phyloP scores from a whole-genome alignment of 1,140 invertebrate species.

The Cataglyphis hispanica region DNA sequence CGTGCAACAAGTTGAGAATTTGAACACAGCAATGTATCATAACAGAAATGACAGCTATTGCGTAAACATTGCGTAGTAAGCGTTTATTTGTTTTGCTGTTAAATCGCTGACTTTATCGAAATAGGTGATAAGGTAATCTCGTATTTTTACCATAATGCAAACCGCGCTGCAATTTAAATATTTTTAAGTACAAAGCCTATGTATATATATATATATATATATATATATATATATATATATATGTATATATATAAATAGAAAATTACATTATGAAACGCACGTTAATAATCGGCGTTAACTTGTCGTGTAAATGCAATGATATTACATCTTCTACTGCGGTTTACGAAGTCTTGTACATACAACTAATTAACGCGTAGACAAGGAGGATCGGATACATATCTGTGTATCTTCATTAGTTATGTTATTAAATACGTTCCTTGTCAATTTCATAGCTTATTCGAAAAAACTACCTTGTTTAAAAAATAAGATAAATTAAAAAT shows the following conservation, averaged over 20 bases:
- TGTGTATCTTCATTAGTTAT: constrained; percentile 8
- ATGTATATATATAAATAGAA: constrained; percentile 1
- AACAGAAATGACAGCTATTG: not conserved
- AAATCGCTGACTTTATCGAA: not conserved
- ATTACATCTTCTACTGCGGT: not conserved
- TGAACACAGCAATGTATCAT: too few species aligned
- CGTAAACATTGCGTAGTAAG: not conserved
- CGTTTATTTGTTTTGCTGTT: not conserved
- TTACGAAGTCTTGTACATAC: constrained; percentile 22
- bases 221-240: not conserved
- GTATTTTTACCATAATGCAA: too few species aligned
- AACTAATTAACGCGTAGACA: constrained; percentile 2
- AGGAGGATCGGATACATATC: not conserved
- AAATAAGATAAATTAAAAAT: not conserved
- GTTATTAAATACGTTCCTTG: not conserved
- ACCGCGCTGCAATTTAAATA: too few species aligned
- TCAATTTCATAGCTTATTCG: too few species aligned
- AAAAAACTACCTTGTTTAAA: not conserved
- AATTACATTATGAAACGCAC: constrained; percentile 1
- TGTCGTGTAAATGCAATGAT: not conserved
- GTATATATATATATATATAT: not conserved
- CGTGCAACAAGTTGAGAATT: too few species aligned
- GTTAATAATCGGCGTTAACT: constrained; percentile 30
- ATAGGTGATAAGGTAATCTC: too few species aligned
- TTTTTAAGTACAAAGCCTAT: too few species aligned